Evolutionary conservation across 2,797 vertebrate genomes (phyloP).

Genomic region (Myotis daubentonii): DNA sequence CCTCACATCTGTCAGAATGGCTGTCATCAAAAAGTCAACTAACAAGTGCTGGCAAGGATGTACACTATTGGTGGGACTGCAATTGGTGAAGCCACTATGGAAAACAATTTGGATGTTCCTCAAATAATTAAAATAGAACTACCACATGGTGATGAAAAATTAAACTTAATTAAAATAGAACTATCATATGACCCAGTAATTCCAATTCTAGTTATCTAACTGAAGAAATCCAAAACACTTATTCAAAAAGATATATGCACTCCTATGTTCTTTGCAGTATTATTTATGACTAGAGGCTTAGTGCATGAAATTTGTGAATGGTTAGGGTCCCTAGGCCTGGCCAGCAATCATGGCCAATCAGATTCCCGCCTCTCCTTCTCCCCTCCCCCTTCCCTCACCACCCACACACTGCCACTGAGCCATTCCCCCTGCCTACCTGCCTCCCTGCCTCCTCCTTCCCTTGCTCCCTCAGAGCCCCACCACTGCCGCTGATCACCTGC

Average conservation of each 20-base stretch:
- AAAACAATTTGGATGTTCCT: neutral
- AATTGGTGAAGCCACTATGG: neutral
- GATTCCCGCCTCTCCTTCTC: too few species aligned
- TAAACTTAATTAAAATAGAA: neutral
- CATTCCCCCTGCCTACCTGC: too few species aligned
- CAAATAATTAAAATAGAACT: neutral
- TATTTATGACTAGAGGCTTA: too few species aligned
- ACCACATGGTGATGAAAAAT: neutral
- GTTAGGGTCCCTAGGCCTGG: too few species aligned
- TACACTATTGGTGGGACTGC: neutral
- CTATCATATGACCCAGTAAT: neutral
- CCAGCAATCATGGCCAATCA: too few species aligned
- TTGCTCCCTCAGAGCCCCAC: too few species aligned
- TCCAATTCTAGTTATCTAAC: neutral
- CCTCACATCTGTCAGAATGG: neutral
- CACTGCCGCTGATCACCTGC: too few species aligned
- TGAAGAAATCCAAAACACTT: neutral
- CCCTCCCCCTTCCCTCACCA: too few species aligned
- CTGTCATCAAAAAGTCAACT: neutral
- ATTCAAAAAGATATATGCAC: neutral
- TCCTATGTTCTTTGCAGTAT: neutral
- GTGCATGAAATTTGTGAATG: too few species aligned
- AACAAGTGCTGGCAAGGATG: neutral
- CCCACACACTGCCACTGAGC: too few species aligned
- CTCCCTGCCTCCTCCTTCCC: too few species aligned